Base-by-base conservation (phyloP, 2,888 invertebrate species). In the Cylloceria caligata region DNA sequence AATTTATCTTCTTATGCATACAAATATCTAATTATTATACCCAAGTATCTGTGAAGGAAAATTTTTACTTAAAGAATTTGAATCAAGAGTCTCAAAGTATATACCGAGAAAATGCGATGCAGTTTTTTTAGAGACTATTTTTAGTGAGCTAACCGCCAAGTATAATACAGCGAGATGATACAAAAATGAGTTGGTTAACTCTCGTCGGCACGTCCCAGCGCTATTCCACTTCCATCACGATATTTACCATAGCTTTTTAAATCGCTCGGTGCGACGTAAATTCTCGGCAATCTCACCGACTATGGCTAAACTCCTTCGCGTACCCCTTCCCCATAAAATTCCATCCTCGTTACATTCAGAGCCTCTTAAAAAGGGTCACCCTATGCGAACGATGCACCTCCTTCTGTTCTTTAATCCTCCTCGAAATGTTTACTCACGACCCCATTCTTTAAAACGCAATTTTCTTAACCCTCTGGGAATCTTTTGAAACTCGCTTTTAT, bases 101-200 rank as follows among this genome's bases (percentile, higher is more conserved):
- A n/a, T n/a, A 60, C 60, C 60, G 36, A 30, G 34, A 62, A 49
- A 60, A 49, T 57, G 24, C 36, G 21, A 49, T 75, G 57, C 65
- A 77, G 13, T n/a, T 62, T 71, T 77, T 0, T 55, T 45, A 24
- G 19, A 34, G 42, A 67, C 34, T 21, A 52, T 57, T 77, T 57
- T 55, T 42, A 11, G 19, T n/a, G 34, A 49, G 27, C 55, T 1
- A 47, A 65, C 13, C 30, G 77, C 42, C 42, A 71, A 60, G 24
- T 64, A 68, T 62, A 19, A 60, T 65, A 76, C 2, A 36, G 21
- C n/a, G 57, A 72, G 75, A 60, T 64, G 85, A 82, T 83, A 79
- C 85, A 87, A 89, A 91, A 91, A 92, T 91, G 90, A 91, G 91
- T 88, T 88, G 88, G 90, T 92, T 92, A 91, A 91, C 90, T 91